Conservation (phyloP, 2,797 vertebrate genomes). For the Pogoniulus pusillus region DNA sequence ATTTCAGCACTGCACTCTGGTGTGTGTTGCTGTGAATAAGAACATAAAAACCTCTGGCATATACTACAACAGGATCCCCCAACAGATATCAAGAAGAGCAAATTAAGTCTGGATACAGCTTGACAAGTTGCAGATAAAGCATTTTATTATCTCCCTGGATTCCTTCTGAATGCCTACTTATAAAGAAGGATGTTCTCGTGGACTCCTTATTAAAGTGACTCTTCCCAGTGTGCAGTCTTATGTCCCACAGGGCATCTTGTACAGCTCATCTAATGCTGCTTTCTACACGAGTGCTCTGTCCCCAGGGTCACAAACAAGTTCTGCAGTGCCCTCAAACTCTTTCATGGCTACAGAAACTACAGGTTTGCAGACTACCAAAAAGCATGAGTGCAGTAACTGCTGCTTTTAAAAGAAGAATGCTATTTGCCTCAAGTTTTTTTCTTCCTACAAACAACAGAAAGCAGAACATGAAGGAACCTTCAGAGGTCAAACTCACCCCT, state of each 20-base stretch:
- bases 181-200: constrained; percentile 7
- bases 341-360: not conserved
- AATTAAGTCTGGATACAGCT: not conserved
- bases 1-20: not conserved
- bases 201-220: not conserved
- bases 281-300: not conserved
- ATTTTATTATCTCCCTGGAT: not conserved
- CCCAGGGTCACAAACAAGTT: not conserved
- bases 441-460: not conserved
- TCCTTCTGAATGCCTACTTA: constrained; percentile 9
- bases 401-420: not conserved
- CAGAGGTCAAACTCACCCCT: not conserved
- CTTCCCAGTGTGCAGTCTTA: not conserved
- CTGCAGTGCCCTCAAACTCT: not conserved
- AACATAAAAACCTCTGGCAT: not conserved
- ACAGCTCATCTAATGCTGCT: not conserved
- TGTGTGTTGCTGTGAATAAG: not conserved
- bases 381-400: not conserved
- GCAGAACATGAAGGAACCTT: not conserved
- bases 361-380: not conserved
- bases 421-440: not conserved
- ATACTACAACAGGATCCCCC: not conserved
- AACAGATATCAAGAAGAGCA: not conserved
- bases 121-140: constrained; percentile 14
- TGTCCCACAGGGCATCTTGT: not conserved